Percentiles rank a stretch among this genome's conserved stretches.
Conservation (phyloP, 2,797 vertebrate species). For the Pantherophis alleghaniensis region DNA sequence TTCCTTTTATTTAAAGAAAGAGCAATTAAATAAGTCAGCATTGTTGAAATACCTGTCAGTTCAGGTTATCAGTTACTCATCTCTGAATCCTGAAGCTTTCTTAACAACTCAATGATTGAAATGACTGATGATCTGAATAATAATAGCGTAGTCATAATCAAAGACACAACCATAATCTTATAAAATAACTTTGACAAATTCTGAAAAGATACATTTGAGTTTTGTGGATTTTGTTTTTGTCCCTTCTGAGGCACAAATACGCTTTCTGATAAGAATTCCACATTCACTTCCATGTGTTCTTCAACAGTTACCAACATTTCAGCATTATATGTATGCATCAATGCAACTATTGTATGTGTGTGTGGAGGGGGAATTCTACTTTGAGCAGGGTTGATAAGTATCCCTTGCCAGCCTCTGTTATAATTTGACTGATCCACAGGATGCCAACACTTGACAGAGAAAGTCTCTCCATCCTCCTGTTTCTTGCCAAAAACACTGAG, state of each 20-base stretch:
- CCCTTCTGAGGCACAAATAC: neutral
- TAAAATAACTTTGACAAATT: neutral
- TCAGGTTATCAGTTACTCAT: neutral
- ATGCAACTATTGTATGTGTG: neutral
- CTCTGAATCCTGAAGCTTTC: neutral
- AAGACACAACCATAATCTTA: neutral
- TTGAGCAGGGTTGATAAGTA: slow-evolving; percentile 1
- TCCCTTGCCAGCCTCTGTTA: slow-evolving; percentile 30
- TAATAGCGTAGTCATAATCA: neutral
- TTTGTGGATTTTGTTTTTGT: neutral
- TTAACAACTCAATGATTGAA: neutral
- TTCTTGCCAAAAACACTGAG: slow-evolving; percentile 34
- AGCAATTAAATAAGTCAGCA: neutral
- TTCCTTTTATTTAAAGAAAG: neutral
- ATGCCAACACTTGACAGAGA: slow-evolving; percentile 45
- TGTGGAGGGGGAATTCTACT: neutral
- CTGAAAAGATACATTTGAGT: neutral
- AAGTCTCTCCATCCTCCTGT: slow-evolving; percentile 16
- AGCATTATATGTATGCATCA: neutral
- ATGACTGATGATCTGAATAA: neutral
- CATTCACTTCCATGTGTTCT: neutral
- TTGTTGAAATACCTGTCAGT: neutral
- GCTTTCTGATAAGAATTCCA: neutral
- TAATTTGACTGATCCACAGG: slow-evolving; percentile 42
- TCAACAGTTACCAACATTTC: neutral